A percentile compares a stretch with the other conserved stretches of the same genome.
phyloP scores from a whole-genome alignment of 2,113 vertebrate species.

The Bubo bubo region DNA sequence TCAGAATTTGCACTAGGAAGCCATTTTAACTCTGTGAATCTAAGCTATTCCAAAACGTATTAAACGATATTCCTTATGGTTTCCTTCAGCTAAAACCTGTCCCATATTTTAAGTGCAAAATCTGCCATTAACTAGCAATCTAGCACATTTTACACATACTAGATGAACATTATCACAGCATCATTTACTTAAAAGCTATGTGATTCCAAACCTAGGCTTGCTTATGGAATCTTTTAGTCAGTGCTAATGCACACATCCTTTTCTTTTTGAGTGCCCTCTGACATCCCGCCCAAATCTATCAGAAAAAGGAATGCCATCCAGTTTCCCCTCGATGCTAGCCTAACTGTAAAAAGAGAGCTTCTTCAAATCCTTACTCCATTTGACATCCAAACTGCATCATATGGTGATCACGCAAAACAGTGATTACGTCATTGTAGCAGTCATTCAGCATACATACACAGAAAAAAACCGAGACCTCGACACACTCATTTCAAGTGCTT shows the following conservation, averaged over 20 bases:
- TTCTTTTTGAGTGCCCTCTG: background rate
- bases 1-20: background rate
- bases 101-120: background rate
- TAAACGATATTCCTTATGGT: background rate
- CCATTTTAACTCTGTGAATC: background rate
- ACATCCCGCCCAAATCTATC: background rate
- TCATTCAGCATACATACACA: background rate
- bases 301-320: background rate
- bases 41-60: background rate
- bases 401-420: background rate
- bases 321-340: background rate
- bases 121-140: background rate
- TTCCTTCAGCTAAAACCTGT: background rate
- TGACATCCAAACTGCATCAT: background rate
- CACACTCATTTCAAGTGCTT: background rate
- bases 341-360: background rate
- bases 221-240: background rate
- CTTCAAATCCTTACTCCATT: background rate
- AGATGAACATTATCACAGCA: background rate
- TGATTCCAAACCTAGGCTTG: background rate
- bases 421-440: background rate
- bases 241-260: background rate
- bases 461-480: background rate
- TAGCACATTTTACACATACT: background rate
- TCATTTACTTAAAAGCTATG: background rate